These are phyloP conservation scores for Hemicentrotus pulcherrimus DNA, from an alignment of 35 echinoderm and acorn worm genomes.

Conservation along the genomic window DNA sequence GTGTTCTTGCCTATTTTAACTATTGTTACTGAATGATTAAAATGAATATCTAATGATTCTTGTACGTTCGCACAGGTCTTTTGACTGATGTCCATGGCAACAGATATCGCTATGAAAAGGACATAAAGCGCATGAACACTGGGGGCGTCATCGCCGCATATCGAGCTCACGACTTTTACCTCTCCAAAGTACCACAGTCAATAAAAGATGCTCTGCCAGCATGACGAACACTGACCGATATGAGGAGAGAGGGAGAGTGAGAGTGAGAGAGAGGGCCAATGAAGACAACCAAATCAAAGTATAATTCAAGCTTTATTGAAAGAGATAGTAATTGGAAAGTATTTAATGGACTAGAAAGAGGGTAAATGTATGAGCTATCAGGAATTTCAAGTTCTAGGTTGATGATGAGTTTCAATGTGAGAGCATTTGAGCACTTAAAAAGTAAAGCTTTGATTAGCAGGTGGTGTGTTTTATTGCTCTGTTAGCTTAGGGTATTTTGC, in stretches of 20 bases:
- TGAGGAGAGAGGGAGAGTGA: not conserved
- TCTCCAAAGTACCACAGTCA: conserved; percentile 82
- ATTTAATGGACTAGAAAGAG: not conserved
- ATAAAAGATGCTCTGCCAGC: conserved; percentile 86
- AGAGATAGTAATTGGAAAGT: conserved; percentile 16
- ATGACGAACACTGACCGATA: conserved; percentile 17
- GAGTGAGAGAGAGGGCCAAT: not conserved
- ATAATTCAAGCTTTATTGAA: not conserved
- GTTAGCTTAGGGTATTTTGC: not conserved
- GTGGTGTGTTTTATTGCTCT: not conserved
- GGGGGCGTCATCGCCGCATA: conserved; percentile 90
- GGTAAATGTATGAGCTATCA: not conserved
- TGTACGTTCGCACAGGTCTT: conserved; percentile 59
- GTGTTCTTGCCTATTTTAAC: no score
- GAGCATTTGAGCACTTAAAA: not conserved
- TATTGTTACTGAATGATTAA: not conserved
- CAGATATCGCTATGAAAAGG: conserved; percentile 80
- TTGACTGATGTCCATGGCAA: conserved; percentile 91
- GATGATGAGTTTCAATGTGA: not conserved
- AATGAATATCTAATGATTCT: not conserved
- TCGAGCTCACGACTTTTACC: conserved; percentile 79
- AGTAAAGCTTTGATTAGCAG: no score
- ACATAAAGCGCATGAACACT: conserved; percentile 80
- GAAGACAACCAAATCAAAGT: not conserved
- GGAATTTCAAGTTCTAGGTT: not conserved